phyloP scores from a whole-genome alignment of 1,140 invertebrate species.

The Pissodes strobi region DNA sequence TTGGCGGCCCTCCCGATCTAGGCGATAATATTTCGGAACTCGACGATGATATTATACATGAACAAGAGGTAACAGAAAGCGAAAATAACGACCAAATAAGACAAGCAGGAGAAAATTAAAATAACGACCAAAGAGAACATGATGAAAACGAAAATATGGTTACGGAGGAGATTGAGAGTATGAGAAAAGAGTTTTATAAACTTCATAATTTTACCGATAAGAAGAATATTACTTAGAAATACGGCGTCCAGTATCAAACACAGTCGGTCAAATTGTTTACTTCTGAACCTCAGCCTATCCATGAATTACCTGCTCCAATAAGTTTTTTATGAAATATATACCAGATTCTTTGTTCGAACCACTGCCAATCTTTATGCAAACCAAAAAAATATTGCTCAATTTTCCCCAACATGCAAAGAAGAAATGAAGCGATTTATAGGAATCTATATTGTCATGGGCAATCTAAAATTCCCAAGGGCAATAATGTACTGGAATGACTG shows the following conservation, averaged over 20 bases:
- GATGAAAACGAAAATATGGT: slow-evolving; percentile 5
- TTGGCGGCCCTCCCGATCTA: too few species aligned
- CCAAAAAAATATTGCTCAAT: slow-evolving; percentile 1
- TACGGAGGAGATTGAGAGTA: not conserved
- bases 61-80: too few species aligned
- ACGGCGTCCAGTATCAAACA: slow-evolving; percentile 7
- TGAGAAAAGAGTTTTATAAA: slow-evolving; percentile 5
- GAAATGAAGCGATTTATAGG: too few species aligned
- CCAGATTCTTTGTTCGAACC: not conserved
- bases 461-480: too few species aligned
- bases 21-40: too few species aligned
- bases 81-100: too few species aligned
- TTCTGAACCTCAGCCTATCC: not conserved
- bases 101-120: not conserved
- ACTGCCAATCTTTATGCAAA: slow-evolving; percentile 10
- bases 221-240: not conserved
- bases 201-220: slow-evolving; percentile 5
- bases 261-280: not conserved
- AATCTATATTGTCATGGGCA: slow-evolving; percentile 21
- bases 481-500: slow-evolving; percentile 14
- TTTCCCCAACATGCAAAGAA: too few species aligned
- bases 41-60: too few species aligned
- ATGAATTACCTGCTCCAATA: slow-evolving; percentile 5
- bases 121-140: not conserved
- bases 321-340: slow-evolving; percentile 13